Conservation (phyloP, 2,113 vertebrate species). For the Muntiacus reevesi region DNA sequence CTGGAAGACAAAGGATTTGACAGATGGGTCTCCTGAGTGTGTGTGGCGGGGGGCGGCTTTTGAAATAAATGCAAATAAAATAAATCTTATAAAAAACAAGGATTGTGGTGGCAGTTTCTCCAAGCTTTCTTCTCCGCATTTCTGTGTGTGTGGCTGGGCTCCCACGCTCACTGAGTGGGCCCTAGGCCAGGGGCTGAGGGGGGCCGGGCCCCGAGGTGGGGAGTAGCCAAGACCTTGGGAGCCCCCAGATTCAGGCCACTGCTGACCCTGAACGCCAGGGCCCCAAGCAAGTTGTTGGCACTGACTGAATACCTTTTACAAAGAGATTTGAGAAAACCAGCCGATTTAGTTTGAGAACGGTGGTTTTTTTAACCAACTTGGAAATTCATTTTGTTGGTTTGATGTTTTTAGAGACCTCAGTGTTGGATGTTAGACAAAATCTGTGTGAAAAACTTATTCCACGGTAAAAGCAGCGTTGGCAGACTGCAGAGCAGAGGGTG, state of each 20-base stretch:
- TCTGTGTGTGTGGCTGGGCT: not conserved
- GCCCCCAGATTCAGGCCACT: not conserved
- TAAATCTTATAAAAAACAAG: not conserved
- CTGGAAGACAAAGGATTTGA: not conserved
- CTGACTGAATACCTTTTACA: not conserved
- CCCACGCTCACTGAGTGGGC: not conserved
- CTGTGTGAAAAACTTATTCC: not conserved
- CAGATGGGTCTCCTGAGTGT: not conserved
- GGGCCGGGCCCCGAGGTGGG: not conserved
- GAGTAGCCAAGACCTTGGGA: not conserved
- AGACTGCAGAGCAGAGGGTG: not conserved
- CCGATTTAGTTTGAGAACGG: not conserved
- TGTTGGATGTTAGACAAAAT: not conserved
- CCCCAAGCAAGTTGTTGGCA: not conserved
- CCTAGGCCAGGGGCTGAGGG: not conserved
- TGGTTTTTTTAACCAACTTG: not conserved
- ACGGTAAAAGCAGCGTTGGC: not conserved
- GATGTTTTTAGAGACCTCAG: not conserved
- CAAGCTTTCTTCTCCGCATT: not conserved
- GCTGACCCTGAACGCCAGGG: not conserved
- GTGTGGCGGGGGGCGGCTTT: not conserved
- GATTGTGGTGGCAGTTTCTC: not conserved
- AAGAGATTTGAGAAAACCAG: not conserved
- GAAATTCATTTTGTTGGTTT: not conserved
- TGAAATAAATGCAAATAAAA: not conserved